Evolutionary conservation across 2,113 vertebrate genomes (phyloP), one percentile per base, ranked within the genome.

Genomic region (Paramormyrops kingsleyae): DNA sequence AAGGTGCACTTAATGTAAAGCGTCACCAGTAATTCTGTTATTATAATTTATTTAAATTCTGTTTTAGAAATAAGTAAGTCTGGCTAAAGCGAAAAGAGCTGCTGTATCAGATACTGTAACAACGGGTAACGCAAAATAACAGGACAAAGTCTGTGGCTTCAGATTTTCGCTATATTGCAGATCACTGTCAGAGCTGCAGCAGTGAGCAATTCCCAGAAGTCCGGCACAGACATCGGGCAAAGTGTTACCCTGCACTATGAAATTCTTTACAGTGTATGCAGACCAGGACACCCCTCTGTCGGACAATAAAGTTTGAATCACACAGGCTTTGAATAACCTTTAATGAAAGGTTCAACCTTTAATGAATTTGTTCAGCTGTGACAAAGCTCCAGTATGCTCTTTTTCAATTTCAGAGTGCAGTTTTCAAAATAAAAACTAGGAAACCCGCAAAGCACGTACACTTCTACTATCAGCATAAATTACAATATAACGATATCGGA

Each of bases 311-410:
- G 12, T 39, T 39, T 5, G 6, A 13, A 21, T 46, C 47, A 50
- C 27, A 77, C 15, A 31, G 19, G 5, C 62, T 88, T 88, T 88
- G n/a, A 47, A 52, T 50, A 21, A 19, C n/a, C 24, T 88, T 88
- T 88, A 49, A 88, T 74, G 47, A 88, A 88, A 88, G 52, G n/a
- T n/a, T n/a, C n/a, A 21, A 19, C n/a, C 24, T 88, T 88, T 88
- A 49, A 88, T 74, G 47, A 88, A 88, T 77, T n/a, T n/a, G 52
- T 49, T 77, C 62, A 88, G 5, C 27, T 88, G n/a, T 77, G 46
- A 52, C 62, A 74, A 47, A 50, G 44, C 27, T n/a, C 13, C 24
- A 19, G 66, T 12, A 12, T 31, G n/a, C 66, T 31, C n/a, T 19
- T 15, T 31, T 31, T 31, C 0, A 66, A 88, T 19, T 9, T 70